These are phyloP conservation scores for Paramisgurnus dabryanus DNA, from an alignment of 2,113 vertebrate genomes.

Conservation along the genomic window DNA sequence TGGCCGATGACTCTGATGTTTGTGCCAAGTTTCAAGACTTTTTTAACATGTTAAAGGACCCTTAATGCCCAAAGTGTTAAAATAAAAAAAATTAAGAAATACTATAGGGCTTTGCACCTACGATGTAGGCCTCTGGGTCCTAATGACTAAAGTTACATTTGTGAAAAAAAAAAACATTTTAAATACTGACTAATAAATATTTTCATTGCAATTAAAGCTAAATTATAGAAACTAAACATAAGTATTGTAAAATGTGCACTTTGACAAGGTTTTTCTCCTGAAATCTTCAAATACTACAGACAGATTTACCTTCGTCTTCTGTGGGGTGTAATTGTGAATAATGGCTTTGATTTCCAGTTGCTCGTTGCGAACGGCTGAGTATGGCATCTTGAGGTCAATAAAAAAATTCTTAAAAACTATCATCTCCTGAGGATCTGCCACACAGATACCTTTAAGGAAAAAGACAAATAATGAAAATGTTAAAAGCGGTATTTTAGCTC, in stretches of 20 bases:
- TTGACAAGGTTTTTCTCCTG: neutral
- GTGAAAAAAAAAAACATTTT: no score
- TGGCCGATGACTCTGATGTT: no score
- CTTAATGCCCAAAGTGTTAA: no score
- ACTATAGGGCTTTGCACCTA: no score
- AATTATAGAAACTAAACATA: neutral
- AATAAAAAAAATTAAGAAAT: no score
- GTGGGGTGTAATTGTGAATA: conserved; percentile 73
- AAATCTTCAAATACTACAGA: neutral
- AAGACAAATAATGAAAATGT: neutral
- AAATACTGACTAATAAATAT: no score
- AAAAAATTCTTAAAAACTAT: conserved; percentile 75
- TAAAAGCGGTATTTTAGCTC: neutral
- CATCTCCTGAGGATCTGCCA: conserved; percentile 80
- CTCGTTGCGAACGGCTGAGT: conserved; percentile 82
- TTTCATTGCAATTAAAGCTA: no score
- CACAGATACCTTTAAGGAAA: conserved; percentile 76
- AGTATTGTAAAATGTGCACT: no score
- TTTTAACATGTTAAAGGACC: no score
- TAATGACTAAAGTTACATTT: no score
- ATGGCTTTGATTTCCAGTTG: conserved; percentile 83
- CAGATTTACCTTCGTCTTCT: conserved; percentile 59
- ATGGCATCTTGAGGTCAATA: conserved; percentile 80
- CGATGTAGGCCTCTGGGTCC: no score
- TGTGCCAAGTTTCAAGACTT: no score